phyloP scores from a whole-genome alignment of 2,797 vertebrate genomes.

The Enoplosus armatus region DNA sequence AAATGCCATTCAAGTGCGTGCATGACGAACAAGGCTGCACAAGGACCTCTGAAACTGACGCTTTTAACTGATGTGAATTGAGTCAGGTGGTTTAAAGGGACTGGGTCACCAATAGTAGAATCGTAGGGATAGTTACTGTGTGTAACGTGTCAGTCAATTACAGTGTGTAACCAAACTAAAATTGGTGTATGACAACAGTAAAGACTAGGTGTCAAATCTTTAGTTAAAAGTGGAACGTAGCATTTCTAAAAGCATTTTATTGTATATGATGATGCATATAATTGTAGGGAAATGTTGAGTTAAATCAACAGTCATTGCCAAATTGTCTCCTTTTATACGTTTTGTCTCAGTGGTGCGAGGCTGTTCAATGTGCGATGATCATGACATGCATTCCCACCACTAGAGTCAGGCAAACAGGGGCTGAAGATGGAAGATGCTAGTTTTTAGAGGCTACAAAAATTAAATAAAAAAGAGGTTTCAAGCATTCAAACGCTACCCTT shows the following conservation, averaged over 20 bases:
- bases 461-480: neutral
- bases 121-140: neutral
- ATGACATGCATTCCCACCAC: constrained; percentile 23
- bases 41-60: constrained; percentile 17
- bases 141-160: neutral
- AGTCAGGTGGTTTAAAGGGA: constrained; percentile 2
- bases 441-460: neutral
- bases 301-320: neutral
- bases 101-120: constrained; percentile 4
- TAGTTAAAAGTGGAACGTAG: neutral
- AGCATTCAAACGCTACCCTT: constrained; percentile 5
- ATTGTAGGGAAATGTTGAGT: neutral
- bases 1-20: constrained; percentile 36
- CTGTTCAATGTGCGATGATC: neutral
- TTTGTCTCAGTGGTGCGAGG: neutral
- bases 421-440: neutral
- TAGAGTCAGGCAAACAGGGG: neutral
- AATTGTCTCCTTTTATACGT: neutral
- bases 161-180: neutral
- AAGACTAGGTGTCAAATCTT: neutral
- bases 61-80: constrained; percentile 6
- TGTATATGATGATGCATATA: neutral
- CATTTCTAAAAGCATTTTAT: neutral
- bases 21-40: constrained; percentile 37
- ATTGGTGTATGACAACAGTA: neutral